Conservation (phyloP, 2,888 invertebrate genomes). For the Dendrolimus houi region DNA sequence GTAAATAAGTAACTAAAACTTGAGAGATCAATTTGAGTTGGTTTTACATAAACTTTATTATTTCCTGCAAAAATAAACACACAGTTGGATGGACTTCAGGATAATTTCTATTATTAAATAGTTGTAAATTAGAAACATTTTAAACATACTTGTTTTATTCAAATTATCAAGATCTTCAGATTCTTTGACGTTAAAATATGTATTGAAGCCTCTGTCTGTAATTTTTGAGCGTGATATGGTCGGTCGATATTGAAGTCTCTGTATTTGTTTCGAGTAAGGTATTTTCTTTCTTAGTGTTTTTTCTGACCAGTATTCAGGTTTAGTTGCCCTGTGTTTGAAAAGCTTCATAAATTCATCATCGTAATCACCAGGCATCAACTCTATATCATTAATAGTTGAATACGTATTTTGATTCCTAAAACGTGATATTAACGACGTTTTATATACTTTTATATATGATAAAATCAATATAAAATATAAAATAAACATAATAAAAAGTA, state of each 20-base stretch:
- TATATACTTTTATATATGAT: neutral
- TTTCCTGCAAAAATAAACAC: too few relatives aligned
- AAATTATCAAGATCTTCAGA: too few relatives aligned
- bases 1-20: too few relatives aligned
- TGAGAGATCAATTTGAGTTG: too few relatives aligned
- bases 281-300: neutral
- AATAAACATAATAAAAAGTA: neutral
- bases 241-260: neutral
- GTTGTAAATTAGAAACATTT: too few relatives aligned
- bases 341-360: neutral
- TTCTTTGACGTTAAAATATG: too few relatives aligned
- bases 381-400: neutral
- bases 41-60: too few relatives aligned
- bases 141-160: too few relatives aligned
- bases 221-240: neutral
- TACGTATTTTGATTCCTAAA: neutral
- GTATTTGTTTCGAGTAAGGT: neutral
- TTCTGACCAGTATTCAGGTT: neutral
- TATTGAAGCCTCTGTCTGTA: too few relatives aligned
- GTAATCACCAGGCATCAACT: neutral
- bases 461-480: neutral
- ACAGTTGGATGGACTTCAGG: too few relatives aligned
- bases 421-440: neutral
- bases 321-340: neutral
- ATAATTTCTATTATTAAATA: too few relatives aligned